phyloP scores from a whole-genome alignment of 2,888 invertebrate genomes.

The Melitaea athalia region DNA sequence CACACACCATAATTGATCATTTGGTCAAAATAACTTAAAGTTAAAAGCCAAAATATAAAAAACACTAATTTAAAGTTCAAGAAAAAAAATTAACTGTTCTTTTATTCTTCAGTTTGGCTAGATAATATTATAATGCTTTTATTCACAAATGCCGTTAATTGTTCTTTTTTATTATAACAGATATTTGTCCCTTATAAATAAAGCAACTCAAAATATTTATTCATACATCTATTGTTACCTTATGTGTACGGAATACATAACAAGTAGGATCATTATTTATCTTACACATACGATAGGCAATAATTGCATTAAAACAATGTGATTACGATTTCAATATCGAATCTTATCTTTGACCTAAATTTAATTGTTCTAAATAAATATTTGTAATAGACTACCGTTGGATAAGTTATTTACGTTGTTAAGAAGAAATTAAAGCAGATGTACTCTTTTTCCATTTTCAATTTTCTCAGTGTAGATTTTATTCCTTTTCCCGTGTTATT shows the following conservation, averaged over 20 bases:
- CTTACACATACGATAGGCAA: conserved; percentile 20
- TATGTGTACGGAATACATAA: not conserved
- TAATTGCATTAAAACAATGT: conserved; percentile 20
- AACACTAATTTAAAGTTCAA: no score
- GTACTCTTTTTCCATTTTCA: no score
- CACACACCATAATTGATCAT: no score
- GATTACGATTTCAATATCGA: conserved; percentile 18
- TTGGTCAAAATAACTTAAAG: no score
- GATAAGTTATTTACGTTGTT: no score
- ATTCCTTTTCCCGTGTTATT: no score
- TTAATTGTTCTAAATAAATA: not conserved
- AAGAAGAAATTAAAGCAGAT: not conserved
- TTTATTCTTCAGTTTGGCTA: not conserved
- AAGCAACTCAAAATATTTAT: not conserved
- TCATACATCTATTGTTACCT: not conserved
- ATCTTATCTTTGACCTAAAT: conserved; percentile 32
- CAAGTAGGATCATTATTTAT: conserved; percentile 21
- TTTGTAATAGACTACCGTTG: not conserved
- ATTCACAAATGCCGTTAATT: not conserved
- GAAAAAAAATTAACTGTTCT: no score
- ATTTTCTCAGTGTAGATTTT: no score
- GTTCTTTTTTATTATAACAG: not conserved
- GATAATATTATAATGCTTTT: no score
- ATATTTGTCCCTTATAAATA: not conserved
- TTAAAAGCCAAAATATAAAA: no score